Evolutionary conservation across 1,140 invertebrate genomes (phyloP).

Genomic region (Drosophila repletoides): DNA sequence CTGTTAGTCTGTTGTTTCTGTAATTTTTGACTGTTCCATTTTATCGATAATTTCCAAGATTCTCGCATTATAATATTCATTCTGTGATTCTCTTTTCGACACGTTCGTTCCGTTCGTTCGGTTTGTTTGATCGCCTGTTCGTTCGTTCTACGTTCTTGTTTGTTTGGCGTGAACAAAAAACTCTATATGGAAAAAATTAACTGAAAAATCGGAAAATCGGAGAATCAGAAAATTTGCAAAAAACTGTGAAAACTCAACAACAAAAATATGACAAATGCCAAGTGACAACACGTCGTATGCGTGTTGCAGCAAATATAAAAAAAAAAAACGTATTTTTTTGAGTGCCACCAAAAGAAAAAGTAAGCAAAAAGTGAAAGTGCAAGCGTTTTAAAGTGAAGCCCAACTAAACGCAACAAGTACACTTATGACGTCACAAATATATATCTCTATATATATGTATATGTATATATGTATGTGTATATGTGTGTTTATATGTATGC

Average conservation of each 20-base stretch:
- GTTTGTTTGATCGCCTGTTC: constrained; percentile 6
- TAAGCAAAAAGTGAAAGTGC: constrained; percentile 34
- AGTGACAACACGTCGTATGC: constrained; percentile 56
- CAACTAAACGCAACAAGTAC: neutral
- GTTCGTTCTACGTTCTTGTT: constrained; percentile 27
- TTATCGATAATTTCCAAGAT: constrained; percentile 19
- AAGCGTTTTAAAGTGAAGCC: constrained; percentile 24
- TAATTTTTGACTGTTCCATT: constrained; percentile 15
- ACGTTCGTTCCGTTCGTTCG: neutral
- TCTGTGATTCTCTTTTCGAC: neutral
- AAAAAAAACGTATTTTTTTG: constrained; percentile 20
- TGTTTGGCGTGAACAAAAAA: constrained; percentile 15
- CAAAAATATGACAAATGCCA: constrained; percentile 29
- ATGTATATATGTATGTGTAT: neutral
- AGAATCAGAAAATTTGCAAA: neutral
- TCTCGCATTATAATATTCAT: neutral
- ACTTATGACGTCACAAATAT: constrained; percentile 35
- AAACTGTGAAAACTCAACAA: constrained; percentile 10
- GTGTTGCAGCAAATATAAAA: constrained; percentile 45
- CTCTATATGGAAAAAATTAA: neutral
- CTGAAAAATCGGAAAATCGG: constrained; percentile 4
- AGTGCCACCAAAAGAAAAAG: too few relatives aligned
- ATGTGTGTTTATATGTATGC: too few relatives aligned
- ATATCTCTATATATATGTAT: neutral
- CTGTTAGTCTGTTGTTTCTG: constrained; percentile 35